Evolutionary conservation across 2,113 vertebrate genomes (phyloP), one percentile per base, ranked within the genome.

Genomic region (Lycocorax pyrrhopterus): DNA sequence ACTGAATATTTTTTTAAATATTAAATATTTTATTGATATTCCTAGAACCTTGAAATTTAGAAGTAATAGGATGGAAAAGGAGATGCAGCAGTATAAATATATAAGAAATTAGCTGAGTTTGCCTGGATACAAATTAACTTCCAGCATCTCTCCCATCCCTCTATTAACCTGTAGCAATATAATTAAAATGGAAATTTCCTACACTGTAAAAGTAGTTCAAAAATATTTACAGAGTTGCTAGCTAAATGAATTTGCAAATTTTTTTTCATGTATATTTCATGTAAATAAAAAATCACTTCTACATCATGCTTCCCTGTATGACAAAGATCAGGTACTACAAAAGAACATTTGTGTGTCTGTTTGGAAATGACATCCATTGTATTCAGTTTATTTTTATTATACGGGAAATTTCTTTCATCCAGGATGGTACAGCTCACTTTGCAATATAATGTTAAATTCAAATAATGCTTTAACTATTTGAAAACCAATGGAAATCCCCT

Each of bases 121-220:
- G 92, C 83, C 73, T 97, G 96, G 81, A 94, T 96, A 89, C 12
- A 53, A 96, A 97, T 97, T 97, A 96, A 97, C 95, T 97, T 97
- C 87, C 60, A 97, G 63, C 91, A 90, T 96, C 84, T 76, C 89
- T 87, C 58, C 82, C 67, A 95, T 73, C 93, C 92, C 60, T 94
- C 88, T 88, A 96, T 97, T 97, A 96, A 96, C 96, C 96, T 97
- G 96, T 93, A 97, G 47, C 87, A 60, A 83, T 82, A 91, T 96
- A 98, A 98, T 98, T 97, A 98, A 98, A 97, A 97, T 80, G 92
- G 96, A 98, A 98, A 97, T 98, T 96, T 96, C 83, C 96, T 96
- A 72, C 66, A 94, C 82, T 95, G 93, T 82, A 95, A 96, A 96
- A 95, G 55, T 95, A 95, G 49, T 87, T 91, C 32, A 53, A 83